These are phyloP conservation scores for Heliconius sara DNA, from an alignment of 2,888 invertebrate species.

Conservation along the genomic window DNA sequence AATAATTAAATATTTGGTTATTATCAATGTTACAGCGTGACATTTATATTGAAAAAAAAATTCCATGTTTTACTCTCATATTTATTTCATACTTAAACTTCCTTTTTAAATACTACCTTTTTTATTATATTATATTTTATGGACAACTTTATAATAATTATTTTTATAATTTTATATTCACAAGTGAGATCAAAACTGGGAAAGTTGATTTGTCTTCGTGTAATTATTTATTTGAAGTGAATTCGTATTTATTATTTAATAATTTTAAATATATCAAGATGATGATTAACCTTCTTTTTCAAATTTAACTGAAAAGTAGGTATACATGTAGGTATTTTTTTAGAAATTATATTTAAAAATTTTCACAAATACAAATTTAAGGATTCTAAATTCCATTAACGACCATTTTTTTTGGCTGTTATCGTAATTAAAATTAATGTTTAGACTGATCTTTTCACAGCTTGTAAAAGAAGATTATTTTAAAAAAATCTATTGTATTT, in stretches of 20 bases:
- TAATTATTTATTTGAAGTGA: conserved; percentile 20
- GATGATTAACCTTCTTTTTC: too few relatives aligned
- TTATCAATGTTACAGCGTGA: too few relatives aligned
- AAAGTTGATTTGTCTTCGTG: conserved; percentile 37
- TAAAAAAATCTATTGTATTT: too few relatives aligned
- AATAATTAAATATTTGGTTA: too few relatives aligned
- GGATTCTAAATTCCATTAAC: too few relatives aligned
- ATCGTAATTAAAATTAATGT: background rate
- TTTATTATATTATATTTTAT: background rate
- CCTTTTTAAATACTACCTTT: background rate
- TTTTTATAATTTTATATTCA: conserved; percentile 38
- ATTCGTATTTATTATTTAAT: conserved; percentile 23
- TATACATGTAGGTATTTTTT: too few relatives aligned
- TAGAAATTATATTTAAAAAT: too few relatives aligned
- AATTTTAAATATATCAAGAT: conserved; percentile 16
- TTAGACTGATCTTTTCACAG: too few relatives aligned
- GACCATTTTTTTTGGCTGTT: background rate
- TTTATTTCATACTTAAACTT: background rate
- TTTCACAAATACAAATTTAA: too few relatives aligned
- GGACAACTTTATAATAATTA: too few relatives aligned
- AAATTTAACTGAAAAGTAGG: too few relatives aligned
- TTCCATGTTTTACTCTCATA: background rate
- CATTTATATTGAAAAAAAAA: background rate
- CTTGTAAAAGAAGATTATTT: too few relatives aligned
- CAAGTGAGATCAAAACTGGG: conserved; percentile 35